Conservation (phyloP, 2,113 vertebrate species). For the Lycocorax pyrrhopterus region DNA sequence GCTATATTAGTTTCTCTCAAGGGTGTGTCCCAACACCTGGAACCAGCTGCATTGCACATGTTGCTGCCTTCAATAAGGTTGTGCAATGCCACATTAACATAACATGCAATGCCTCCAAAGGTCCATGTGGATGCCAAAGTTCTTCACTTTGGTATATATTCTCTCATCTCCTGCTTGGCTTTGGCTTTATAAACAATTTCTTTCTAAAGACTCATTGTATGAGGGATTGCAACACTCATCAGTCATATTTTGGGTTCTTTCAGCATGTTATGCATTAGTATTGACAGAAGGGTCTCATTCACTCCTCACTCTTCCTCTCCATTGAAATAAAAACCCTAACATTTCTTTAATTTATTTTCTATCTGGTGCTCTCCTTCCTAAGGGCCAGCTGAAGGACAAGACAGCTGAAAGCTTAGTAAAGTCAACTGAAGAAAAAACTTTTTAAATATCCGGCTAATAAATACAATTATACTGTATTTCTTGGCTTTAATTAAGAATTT, state of each 20-base stretch:
- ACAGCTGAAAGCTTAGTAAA: neutral
- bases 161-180: neutral
- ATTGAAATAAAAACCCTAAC: neutral
- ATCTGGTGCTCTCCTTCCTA: neutral
- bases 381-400: neutral
- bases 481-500: constrained; percentile 15
- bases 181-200: neutral
- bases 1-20: neutral
- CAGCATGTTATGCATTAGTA: neutral
- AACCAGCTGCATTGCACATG: neutral
- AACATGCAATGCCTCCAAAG: neutral
- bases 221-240: neutral
- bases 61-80: neutral
- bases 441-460: neutral
- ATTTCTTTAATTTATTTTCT: neutral
- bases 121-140: neutral
- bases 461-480: neutral
- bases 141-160: neutral
- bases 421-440: neutral
- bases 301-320: neutral
- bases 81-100: neutral
- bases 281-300: neutral
- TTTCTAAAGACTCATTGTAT: neutral
- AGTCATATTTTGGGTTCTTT: neutral
- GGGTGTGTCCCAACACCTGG: neutral